Base-by-base conservation (phyloP, 2,888 invertebrate species). In the Girardia tigrina region DNA sequence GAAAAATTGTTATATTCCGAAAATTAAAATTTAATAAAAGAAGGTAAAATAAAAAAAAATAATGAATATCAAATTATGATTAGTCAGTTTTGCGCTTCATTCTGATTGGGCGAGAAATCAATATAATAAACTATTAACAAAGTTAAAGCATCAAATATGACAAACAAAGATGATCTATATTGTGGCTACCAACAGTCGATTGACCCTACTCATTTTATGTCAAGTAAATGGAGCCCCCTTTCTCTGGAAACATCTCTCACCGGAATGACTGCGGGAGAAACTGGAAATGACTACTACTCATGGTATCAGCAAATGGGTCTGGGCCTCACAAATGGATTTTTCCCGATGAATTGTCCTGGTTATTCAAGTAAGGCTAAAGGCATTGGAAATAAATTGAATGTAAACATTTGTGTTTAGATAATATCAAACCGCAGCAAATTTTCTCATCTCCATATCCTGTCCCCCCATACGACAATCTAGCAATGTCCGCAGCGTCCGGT, bases 261-360 rank as follows among this genome's bases (percentile, higher is more conserved):
- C 23, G 56, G 56, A 56, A 56, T 56, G 56, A 4, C 56, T 2
- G n/a, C 56, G 4, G 56, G 4, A 4, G 56, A 56, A 4, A n/a
- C 56, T 16, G 56, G 56, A 56, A 56, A 23, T 56, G 56, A 56
- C 23, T 56, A 56, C 23, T 56, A 56, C n/a, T 56, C 56, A 6
- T 56, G 56, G 56, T 56, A 56, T 56, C 56, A 56, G 23, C 56
- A 56, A 12, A 56, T 56, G 56, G 56, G 56, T n/a, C 4, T 56
- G 23, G 56, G 56, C 4, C 23, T 56, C n/a, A 56, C 56, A 6
- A 56, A 56, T 16, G 23, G 56, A 6, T 56, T 56, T 56, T 56
- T 56, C n/a, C 56, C 56, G n/a, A 56, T 56, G 56, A 56, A 56
- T n/a, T 56, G 56, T n/a, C 56, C 56, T 20, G 23, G 8, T n/a